Evolutionary conservation across 2,797 vertebrate genomes (phyloP).

Genomic region (Anabas testudineus): DNA sequence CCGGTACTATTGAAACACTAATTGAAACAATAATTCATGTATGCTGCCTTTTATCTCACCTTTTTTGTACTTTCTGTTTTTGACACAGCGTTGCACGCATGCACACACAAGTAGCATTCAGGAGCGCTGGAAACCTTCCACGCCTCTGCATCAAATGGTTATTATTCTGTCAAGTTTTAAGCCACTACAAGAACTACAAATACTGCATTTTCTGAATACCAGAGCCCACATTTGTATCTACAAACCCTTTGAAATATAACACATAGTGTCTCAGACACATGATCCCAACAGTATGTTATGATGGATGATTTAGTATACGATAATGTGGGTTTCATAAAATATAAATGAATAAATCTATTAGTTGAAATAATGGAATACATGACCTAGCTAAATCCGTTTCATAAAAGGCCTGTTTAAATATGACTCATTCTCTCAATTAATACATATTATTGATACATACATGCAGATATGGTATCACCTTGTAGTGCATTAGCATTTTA

Average conservation of each 20-base stretch:
- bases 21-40: neutral
- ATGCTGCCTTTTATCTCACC: neutral
- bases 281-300: slow-evolving; percentile 13
- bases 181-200: slow-evolving; percentile 21
- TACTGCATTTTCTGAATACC: slow-evolving; percentile 8
- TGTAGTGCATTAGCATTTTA: neutral
- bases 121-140: slow-evolving; percentile 16
- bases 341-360: slow-evolving; percentile 59
- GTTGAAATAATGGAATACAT: slow-evolving; percentile 60
- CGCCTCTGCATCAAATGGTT: slow-evolving; percentile 26
- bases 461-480: slow-evolving; percentile 4
- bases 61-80: neutral
- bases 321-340: slow-evolving; percentile 64
- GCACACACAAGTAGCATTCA: slow-evolving; percentile 11
- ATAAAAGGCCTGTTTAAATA: slow-evolving; percentile 51
- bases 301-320: neutral
- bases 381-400: slow-evolving; percentile 53
- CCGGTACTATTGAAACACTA: neutral
- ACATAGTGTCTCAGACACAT: slow-evolving; percentile 1
- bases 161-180: slow-evolving; percentile 22
- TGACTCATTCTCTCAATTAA: slow-evolving; percentile 30
- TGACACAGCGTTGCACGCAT: slow-evolving; percentile 6
- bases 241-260: slow-evolving; percentile 7
- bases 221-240: slow-evolving; percentile 6
- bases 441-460: no score